phyloP scores from a whole-genome alignment of 2,888 invertebrate genomes.

The Mythimna vitellina region DNA sequence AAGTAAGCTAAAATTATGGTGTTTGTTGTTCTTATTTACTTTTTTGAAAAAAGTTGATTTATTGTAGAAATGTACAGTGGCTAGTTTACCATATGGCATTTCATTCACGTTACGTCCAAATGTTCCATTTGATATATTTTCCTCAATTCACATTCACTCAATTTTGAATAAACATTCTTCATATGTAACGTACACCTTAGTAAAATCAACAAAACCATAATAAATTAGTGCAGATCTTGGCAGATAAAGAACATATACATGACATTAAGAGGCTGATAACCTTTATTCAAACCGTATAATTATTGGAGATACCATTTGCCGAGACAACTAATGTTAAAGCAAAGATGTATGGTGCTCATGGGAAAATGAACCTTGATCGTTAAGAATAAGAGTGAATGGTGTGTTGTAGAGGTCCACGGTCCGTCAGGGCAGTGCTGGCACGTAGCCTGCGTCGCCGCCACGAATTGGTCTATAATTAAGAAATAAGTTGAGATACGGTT shows the following conservation, averaged over 20 bases:
- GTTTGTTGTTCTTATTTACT: background rate
- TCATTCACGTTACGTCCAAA: background rate
- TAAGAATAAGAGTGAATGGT: conserved; percentile 67
- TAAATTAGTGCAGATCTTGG: conserved; percentile 76
- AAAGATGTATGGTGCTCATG: conserved; percentile 57
- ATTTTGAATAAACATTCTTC: conserved; percentile 10
- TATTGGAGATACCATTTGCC: conserved; percentile 87
- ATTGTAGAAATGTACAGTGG: background rate
- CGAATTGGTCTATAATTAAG: conserved; percentile 90
- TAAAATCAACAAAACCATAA: conserved; percentile 64
- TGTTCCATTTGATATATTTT: conserved; percentile 4
- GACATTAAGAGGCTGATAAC: conserved; percentile 88
- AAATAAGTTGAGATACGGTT: conserved; percentile 90
- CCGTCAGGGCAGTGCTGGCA: conserved; percentile 80
- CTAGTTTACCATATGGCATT: background rate
- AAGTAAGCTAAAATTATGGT: background rate
- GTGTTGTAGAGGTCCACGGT: conserved; percentile 56
- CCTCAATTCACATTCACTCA: conserved; percentile 13
- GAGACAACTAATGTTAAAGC: conserved; percentile 78
- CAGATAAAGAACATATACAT: conserved; percentile 82
- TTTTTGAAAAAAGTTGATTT: background rate
- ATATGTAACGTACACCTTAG: conserved; percentile 39
- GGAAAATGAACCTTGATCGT: conserved; percentile 69
- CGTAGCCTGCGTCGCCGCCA: conserved; percentile 85
- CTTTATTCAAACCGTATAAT: conserved; percentile 87